Evolutionary conservation across 2,888 invertebrate species (phyloP), one percentile per base, ranked within the genome.

Genomic region (Dione juno): DNA sequence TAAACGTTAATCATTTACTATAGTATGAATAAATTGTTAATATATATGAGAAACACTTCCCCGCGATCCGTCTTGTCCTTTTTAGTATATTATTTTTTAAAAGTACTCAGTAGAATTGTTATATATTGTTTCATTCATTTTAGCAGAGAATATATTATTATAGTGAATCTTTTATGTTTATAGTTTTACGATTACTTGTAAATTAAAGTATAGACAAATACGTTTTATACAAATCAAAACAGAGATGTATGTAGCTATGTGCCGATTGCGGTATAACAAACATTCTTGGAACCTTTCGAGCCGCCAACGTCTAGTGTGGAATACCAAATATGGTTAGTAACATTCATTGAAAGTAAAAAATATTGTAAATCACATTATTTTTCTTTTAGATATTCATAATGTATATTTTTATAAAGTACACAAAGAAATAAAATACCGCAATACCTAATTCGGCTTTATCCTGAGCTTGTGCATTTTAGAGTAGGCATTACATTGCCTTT

Each of bases 241-340:
- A 64, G 37, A 64, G 35, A 64, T 19, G 13, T 21, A 21, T 28
- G 52, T 40, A 58, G 50, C 48, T 66, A 64, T 53, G 54, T 59
- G 67, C 53, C 66, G 70, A 70, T 70, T 72, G 67, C 72, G 70
- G 71, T 70, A 74, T 71, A 73, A 71, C 72, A 73, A 73, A 68
- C 78, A 83, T 89, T 90, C 90, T 84, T 80, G 85, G 90, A 90
- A 90, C 82, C 79, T 78, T 78, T 80, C 77, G 82, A 81, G 79
- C 68, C 63, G 54, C 45, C 37, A 35, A 16, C 80, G 77, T 79
- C 79, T 79, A 77, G 79, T 76, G 77, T 80, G 77, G 90, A 88
- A 90, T 90, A 88, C 81, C 81, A 90, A 90, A 77, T 82, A 82
- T 78, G 80, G 84, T 83, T 82, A 84, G 83, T 82, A 80, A 78